Conservation (phyloP, 1,140 invertebrate species). For the Drosophila busckii region DNA sequence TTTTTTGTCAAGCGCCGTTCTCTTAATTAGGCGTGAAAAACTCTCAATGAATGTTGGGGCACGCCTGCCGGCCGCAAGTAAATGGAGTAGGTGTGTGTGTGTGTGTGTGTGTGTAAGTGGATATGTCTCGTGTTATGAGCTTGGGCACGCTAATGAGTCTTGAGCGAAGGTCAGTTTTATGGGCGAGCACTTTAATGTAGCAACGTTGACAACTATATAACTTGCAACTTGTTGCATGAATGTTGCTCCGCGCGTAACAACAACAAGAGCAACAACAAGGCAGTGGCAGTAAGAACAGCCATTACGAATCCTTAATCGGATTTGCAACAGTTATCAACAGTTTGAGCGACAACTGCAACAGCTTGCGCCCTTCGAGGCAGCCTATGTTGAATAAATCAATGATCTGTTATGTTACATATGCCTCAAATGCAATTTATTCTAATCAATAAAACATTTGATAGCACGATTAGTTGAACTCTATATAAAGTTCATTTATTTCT, state of each 20-base stretch:
- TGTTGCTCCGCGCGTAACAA: slow-evolving; percentile 1
- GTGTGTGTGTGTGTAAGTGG: not conserved
- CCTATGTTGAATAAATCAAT: no score
- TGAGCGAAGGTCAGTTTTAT: slow-evolving; percentile 25
- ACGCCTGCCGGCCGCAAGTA: not conserved
- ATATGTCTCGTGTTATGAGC: slow-evolving; percentile 12
- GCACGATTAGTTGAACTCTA: no score
- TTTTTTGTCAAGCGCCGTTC: slow-evolving; percentile 15
- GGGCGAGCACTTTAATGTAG: not conserved
- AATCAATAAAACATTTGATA: no score
- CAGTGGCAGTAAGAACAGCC: no score
- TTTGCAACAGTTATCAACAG: slow-evolving; percentile 4
- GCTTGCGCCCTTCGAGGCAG: slow-evolving; percentile 2
- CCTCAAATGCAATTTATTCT: no score
- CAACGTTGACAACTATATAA: slow-evolving; percentile 3
- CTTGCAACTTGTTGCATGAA: slow-evolving; percentile 23
- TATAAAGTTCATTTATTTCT: no score
- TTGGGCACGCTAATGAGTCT: slow-evolving; percentile 23
- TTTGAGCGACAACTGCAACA: not conserved
- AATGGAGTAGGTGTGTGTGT: slow-evolving; percentile 1
- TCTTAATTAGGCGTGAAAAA: slow-evolving; percentile 65
- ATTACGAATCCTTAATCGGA: not conserved
- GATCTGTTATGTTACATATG: no score
- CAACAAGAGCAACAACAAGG: no score
- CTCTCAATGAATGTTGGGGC: slow-evolving; percentile 35